These are phyloP conservation scores for Ptychodera flava DNA, from an alignment of 35 echinoderm and acorn worm genomes.

Conservation along the genomic window DNA sequence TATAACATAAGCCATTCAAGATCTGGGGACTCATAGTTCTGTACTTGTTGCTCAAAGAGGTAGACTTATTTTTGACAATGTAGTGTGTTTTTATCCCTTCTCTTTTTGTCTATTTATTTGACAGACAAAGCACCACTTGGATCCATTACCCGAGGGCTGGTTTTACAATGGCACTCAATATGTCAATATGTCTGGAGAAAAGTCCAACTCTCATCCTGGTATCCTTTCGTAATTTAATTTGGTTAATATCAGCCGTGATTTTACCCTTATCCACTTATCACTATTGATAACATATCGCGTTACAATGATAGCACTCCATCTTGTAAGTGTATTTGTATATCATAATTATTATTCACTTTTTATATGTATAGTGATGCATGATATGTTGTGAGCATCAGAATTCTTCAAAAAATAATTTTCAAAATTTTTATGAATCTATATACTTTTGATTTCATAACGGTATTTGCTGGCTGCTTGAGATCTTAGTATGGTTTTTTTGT, in stretches of 20 bases:
- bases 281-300: neutral
- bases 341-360: neutral
- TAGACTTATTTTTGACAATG: neutral
- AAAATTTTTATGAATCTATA: neutral
- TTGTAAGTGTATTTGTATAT: neutral
- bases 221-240: neutral
- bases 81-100: no score
- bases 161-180: slow-evolving; percentile 96
- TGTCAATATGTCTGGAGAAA: slow-evolving; percentile 82
- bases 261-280: neutral
- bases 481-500: neutral
- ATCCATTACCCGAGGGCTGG: slow-evolving; percentile 85
- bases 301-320: neutral
- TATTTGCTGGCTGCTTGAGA: neutral
- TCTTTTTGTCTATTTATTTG: slow-evolving; percentile 6
- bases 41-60: neutral
- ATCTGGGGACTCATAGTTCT: neutral
- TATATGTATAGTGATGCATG: neutral
- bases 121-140: slow-evolving; percentile 78
- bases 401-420: neutral
- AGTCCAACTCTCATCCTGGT: slow-evolving; percentile 64
- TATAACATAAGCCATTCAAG: no score
- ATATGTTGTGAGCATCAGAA: neutral
- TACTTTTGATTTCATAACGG: neutral
- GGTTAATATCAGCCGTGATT: neutral